Evolutionary conservation across 1,140 invertebrate species (phyloP), one percentile per base, ranked within the genome.

Genomic region (Globodera rostochiensis): DNA sequence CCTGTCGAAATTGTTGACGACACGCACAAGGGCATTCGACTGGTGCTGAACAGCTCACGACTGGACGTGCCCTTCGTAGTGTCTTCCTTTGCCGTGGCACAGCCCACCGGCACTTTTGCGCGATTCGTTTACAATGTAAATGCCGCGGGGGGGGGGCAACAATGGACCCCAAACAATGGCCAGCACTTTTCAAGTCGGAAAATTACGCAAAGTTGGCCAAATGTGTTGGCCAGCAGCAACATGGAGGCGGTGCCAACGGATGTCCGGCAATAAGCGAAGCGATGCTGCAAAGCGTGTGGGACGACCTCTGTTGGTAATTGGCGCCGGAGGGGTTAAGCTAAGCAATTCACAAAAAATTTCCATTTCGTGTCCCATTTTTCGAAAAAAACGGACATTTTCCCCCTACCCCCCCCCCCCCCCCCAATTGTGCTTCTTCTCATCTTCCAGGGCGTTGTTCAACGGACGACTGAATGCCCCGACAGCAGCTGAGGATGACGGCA

Each of bases 61-160:
- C 19, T 70, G 45, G 67, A 21, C 45, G 49, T 80, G 46, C 78
- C 67, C n/a, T 50, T 80, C 15, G 45, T 80, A 11, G 78, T 77
- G 25, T 69, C 81, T n/a, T 73, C 76, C n/a, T 82, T 80, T 69
- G 60, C 78, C 5, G 46, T 80, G 7, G 81, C 69, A 21, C 50
- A 82, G 19, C 81, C 81, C 15, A 70, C 80, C 7, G 47, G 49
- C 49, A 73, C 46, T 60, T 82, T 60, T 73, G 81, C 70, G 13
- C 71, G 81, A 82, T 73, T 74, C 50, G 60, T 82, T 49, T 82
- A 82, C 74, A 82, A 82, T 82, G 81, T 82, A 49, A 47, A 79
- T 77, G 11, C 36, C 13, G 36, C n/a, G 74, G 13, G 50, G 11
- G 21, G 6, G 21, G 25, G 21, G 76, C n/a, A 25, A 21, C 3